phyloP scores from a whole-genome alignment of 2,113 vertebrate genomes.

The Tragelaphus strepsiceros region DNA sequence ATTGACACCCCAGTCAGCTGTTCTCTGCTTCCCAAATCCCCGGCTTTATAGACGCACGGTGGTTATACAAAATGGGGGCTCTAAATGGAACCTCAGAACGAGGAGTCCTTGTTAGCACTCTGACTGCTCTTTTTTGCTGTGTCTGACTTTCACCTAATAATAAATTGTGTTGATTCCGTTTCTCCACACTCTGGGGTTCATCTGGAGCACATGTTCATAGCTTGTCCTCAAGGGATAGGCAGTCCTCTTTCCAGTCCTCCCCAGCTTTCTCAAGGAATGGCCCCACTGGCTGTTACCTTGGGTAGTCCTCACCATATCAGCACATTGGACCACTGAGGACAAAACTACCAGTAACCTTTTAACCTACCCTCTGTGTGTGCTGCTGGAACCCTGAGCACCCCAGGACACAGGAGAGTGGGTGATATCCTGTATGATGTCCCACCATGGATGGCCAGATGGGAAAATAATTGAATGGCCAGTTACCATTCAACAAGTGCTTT shows the following conservation, averaged over 20 bases:
- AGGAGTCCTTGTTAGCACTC: not conserved
- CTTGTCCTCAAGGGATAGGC: not conserved
- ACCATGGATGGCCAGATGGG: not conserved
- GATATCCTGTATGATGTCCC: not conserved
- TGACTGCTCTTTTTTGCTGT: not conserved
- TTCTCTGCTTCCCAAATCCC: not conserved
- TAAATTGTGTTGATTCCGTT: not conserved
- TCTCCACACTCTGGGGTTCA: not conserved
- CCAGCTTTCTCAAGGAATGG: not conserved
- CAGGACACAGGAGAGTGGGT: not conserved
- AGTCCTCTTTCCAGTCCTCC: not conserved
- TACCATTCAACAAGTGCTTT: not conserved
- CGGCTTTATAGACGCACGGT: not conserved
- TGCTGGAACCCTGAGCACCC: not conserved
- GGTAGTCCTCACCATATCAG: not conserved
- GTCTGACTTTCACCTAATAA: slow-evolving; percentile 4
- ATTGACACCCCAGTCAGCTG: slow-evolving; percentile 61
- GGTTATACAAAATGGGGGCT: not conserved
- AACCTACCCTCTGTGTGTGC: not conserved
- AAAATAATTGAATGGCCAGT: not conserved
- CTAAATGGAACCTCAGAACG: not conserved
- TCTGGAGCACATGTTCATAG: not conserved
- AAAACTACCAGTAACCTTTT: not conserved
- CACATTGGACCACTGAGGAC: not conserved
- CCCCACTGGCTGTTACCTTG: not conserved